Percentiles rank a stretch among this genome's conserved stretches.
These are phyloP conservation scores for Cyclopterus lumpus DNA, from an alignment of 2,797 vertebrate genomes.

Conservation along the genomic window DNA sequence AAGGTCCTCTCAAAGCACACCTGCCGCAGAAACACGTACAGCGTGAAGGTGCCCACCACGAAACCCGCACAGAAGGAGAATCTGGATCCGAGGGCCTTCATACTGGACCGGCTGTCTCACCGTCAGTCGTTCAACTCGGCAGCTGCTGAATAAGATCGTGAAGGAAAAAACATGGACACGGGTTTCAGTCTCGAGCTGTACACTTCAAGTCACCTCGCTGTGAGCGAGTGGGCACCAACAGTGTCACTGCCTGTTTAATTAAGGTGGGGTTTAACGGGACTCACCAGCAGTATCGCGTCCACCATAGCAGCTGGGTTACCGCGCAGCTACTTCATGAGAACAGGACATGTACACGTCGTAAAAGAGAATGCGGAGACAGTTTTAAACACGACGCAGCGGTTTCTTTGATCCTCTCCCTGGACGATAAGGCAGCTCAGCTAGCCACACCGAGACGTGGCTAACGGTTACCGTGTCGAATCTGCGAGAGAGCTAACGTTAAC, in stretches of 20 bases:
- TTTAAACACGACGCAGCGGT: slow-evolving; percentile 10
- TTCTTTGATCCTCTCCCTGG: not conserved
- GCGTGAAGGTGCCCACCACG: slow-evolving; percentile 77
- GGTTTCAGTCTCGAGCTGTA: not conserved
- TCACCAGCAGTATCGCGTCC: slow-evolving; percentile 23
- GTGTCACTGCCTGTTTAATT: slow-evolving; percentile 35
- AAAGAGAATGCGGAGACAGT: too few species aligned
- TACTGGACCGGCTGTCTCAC: slow-evolving; percentile 56
- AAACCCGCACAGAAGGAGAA: slow-evolving; percentile 84
- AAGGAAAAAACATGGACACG: not conserved
- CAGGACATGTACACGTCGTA: not conserved
- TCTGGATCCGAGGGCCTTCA: slow-evolving; percentile 77
- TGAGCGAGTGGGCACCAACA: not conserved
- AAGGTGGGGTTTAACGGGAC: slow-evolving; percentile 65
- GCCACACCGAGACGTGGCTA: not conserved
- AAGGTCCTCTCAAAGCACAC: slow-evolving; percentile 63
- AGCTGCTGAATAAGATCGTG: slow-evolving; percentile 25
- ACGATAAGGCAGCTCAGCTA: slow-evolving; percentile 31
- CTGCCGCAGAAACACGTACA: slow-evolving; percentile 82
- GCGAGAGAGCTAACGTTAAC: not conserved
- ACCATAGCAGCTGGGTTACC: slow-evolving; percentile 39
- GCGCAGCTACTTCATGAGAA: not conserved
- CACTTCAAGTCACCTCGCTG: not conserved
- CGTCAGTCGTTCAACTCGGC: slow-evolving; percentile 43
- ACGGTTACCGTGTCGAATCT: not conserved